Conservation (phyloP, 1,140 invertebrate species). For the Eumaeus atala region DNA sequence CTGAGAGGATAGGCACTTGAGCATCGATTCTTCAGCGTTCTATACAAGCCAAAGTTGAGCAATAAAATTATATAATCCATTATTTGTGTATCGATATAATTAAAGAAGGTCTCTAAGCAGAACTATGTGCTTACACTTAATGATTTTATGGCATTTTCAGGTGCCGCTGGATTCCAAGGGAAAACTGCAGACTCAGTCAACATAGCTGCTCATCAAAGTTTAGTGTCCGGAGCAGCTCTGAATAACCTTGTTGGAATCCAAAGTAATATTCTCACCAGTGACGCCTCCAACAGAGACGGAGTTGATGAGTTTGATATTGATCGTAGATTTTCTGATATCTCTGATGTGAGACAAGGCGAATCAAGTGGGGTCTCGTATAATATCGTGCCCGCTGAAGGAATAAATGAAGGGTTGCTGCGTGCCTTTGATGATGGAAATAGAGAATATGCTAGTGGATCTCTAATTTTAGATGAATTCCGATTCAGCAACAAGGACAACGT, state of each 20-base stretch:
- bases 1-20: no score
- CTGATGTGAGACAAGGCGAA: constrained; percentile 25
- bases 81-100: no score
- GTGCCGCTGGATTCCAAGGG: constrained; percentile 62
- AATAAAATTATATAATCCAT: no score
- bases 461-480: constrained; percentile 60
- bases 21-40: no score
- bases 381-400: constrained; percentile 26
- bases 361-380: constrained; percentile 31
- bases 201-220: constrained; percentile 65
- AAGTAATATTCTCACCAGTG: constrained; percentile 46
- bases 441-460: constrained; percentile 55
- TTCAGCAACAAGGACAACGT: constrained; percentile 26
- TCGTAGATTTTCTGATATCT: constrained; percentile 20
- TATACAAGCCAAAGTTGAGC: no score
- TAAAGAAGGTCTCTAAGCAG: no score
- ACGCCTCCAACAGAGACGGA: constrained; percentile 33
- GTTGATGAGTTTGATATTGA: constrained; percentile 28
- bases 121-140: no score
- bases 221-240: constrained; percentile 59
- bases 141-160: constrained; percentile 30
- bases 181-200: constrained; percentile 67
- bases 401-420: constrained; percentile 42
- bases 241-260: constrained; percentile 68
- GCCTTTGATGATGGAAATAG: constrained; percentile 35